These are phyloP conservation scores for Tragelaphus strepsiceros DNA, from an alignment of 2,113 vertebrate genomes.

Conservation along the genomic window DNA sequence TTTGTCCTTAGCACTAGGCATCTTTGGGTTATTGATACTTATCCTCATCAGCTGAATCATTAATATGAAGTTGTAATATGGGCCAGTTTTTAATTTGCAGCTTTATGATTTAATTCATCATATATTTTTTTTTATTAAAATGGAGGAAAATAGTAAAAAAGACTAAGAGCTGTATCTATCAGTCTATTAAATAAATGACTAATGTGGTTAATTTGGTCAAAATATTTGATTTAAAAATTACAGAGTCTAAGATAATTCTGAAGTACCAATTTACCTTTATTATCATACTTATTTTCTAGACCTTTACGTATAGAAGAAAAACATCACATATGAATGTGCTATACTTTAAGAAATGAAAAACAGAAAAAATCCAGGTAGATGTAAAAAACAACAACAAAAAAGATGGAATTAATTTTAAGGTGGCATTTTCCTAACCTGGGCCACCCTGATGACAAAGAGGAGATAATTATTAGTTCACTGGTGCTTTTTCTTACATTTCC, in stretches of 20 bases:
- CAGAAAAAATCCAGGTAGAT: neutral
- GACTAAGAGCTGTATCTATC: neutral
- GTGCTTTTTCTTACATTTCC: conserved; percentile 1
- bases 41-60: conserved; percentile 66
- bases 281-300: neutral
- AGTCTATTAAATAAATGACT: conserved; percentile 30
- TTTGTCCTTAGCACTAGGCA: conserved; percentile 56
- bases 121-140: conserved; percentile 6
- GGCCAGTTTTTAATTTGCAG: conserved; percentile 28
- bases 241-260: neutral
- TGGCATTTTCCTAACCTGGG: conserved; percentile 37
- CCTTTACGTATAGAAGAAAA: neutral
- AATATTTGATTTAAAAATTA: conserved; percentile 23
- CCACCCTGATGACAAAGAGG: conserved; percentile 35
- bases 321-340: neutral
- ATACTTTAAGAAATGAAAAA: conserved; percentile 19
- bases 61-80: conserved; percentile 40
- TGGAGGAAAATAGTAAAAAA: conserved; percentile 15
- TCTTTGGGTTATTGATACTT: conserved; percentile 61
- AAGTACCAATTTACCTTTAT: conserved; percentile 28
- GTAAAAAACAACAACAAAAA: neutral
- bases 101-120: conserved; percentile 45
- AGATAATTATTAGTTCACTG: conserved; percentile 40
- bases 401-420: conserved; percentile 27
- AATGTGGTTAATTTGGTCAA: conserved; percentile 27